phyloP scores from a whole-genome alignment of 2,113 vertebrate genomes.

The Poecile atricapillus region DNA sequence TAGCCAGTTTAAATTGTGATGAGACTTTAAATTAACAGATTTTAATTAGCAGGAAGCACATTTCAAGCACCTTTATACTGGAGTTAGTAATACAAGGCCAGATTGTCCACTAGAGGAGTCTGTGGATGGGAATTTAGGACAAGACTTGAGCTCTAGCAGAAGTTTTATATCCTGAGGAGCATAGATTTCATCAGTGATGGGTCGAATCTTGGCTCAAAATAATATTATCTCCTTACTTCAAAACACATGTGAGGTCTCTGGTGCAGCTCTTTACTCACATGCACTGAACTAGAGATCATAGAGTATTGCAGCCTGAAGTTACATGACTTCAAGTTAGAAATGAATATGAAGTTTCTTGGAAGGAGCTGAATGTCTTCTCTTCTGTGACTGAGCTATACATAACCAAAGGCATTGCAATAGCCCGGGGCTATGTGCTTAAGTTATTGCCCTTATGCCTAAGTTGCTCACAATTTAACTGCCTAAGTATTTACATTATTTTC shows the following conservation, averaged over 20 bases:
- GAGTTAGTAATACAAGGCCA: background rate
- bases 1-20: background rate
- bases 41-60: background rate
- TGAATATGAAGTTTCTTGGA: background rate
- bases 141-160: background rate
- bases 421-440: background rate
- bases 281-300: constrained; percentile 3
- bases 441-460: background rate
- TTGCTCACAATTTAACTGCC: constrained; percentile 5
- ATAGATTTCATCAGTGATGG: background rate
- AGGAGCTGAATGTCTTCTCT: background rate
- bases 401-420: background rate
- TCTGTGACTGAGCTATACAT: background rate
- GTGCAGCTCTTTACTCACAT: background rate
- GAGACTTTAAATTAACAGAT: background rate
- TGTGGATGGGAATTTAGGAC: background rate
- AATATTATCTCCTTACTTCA: background rate
- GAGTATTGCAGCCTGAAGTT: background rate
- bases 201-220: background rate
- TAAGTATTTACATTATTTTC: constrained; percentile 51
- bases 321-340: background rate
- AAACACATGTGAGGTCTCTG: background rate
- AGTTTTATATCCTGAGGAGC: background rate
- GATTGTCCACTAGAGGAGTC: background rate
- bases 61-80: background rate